A percentile compares a stretch with the other conserved stretches of the same genome.
These are phyloP conservation scores for Enteromius unitaeniatus DNA, from an alignment of 2,797 vertebrate species.

Conservation along the genomic window DNA sequence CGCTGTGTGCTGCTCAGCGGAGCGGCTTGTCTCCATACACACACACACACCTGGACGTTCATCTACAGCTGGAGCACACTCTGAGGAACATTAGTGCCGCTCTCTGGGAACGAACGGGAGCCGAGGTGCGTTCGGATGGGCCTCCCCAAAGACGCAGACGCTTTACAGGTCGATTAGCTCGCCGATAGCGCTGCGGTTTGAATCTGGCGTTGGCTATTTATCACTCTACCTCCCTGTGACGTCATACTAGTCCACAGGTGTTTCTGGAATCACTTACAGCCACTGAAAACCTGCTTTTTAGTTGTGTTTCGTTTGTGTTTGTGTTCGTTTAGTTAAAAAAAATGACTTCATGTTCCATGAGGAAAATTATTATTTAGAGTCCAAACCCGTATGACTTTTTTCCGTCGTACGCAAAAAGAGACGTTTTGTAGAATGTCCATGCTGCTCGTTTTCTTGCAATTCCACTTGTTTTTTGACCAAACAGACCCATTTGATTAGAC, in stretches of 20 bases:
- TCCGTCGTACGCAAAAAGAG: not conserved
- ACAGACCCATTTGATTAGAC: not conserved
- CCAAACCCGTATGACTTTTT: not conserved
- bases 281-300: conserved; percentile 18
- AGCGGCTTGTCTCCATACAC: not conserved
- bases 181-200: not conserved
- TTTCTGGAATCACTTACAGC: conserved; percentile 33
- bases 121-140: not conserved
- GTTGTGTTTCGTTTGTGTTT: not conserved
- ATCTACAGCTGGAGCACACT: not conserved
- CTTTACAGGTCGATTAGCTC: not conserved
- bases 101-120: not conserved
- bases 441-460: not conserved
- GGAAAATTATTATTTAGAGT: not conserved
- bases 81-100: not conserved
- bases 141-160: conserved; percentile 5
- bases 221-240: conserved; percentile 55
- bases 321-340: not conserved
- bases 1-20: not conserved
- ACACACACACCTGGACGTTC: conserved; percentile 2
- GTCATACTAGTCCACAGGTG: conserved; percentile 13
- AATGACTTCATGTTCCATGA: not conserved
- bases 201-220: conserved; percentile 18
- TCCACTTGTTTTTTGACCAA: not conserved
- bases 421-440: not conserved